Evolutionary conservation across 2,113 vertebrate genomes (phyloP), one percentile per base, ranked within the genome.

Genomic region (Sylvia atricapilla): DNA sequence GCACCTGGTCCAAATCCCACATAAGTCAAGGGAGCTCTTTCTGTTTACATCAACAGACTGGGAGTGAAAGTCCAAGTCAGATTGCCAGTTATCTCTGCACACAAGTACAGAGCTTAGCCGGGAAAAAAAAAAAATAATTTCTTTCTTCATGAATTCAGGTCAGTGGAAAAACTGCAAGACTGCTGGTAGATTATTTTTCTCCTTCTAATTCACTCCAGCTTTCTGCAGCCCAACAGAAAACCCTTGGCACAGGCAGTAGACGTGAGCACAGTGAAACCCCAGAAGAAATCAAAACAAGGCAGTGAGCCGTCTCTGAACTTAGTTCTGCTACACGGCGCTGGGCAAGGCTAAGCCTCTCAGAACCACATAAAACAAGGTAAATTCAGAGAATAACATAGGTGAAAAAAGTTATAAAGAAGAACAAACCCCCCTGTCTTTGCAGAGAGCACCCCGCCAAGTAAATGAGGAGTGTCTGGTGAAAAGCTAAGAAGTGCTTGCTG

Each of bases 231-330:
- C 11, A 60, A 11, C 24, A 78, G 66, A 78, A 88, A 85, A 43
- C 43, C 88, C 62, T 41, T 52, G 70, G 68, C 64, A 59, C 5
- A 35, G 70, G 81, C 43, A 89, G 59, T 44, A 55, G 46, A 84
- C 8, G 25, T 5, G 31, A 47, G 49, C 0, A 12, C 25, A 20
- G 7, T 46, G 73, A 84, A 95, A 90, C 27, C 30, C 55, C 81
- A 64, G 53, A 87, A 93, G 85, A 92, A 88, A 94, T 92, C 72
- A 83, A 93, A 87, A 43, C 53, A 27, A 50, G 80, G 76, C 67
- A 95, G 49, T 21, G 67, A 90, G n/a, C 35, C 4, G 0, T 67
- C 56, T 62, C 80, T 53, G 59, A 87, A 94, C 33, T 85, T 59
- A 75, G 41, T 31, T 88, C 70, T 79, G 76, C 89, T 73, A 37